A percentile compares a stretch with the other conserved stretches of the same genome.
Conservation (phyloP, 2,888 invertebrate species). For the Galerucella calmariensis region DNA sequence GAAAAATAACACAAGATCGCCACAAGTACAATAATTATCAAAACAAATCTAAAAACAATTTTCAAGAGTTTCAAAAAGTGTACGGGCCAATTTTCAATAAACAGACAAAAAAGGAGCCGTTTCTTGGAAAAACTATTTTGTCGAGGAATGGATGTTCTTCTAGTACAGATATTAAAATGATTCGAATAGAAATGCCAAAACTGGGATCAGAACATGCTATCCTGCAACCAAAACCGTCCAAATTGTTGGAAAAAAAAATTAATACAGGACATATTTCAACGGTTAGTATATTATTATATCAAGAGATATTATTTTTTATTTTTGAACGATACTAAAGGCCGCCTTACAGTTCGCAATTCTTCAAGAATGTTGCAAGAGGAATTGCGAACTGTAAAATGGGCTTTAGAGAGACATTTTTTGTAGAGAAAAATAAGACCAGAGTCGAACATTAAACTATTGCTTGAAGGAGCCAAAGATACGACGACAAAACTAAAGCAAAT, state of each 20-base stretch:
- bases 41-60: not conserved
- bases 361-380: too few species aligned
- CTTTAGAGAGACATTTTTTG: not conserved
- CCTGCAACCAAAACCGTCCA: not conserved
- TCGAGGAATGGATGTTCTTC: not conserved
- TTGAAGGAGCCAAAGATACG: not conserved
- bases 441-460: not conserved
- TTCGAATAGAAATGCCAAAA: conserved; percentile 8
- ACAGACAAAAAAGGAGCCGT: not conserved
- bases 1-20: not conserved
- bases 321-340: too few species aligned
- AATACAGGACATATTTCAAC: not conserved
- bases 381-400: too few species aligned
- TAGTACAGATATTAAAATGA: conserved; percentile 9
- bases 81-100: conserved; percentile 4
- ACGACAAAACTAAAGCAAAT: conserved; percentile 4
- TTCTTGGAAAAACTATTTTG: not conserved
- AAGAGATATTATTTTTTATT: too few species aligned
- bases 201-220: conserved; percentile 15
- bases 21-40: not conserved
- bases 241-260: not conserved
- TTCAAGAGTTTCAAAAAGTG: conserved; percentile 11
- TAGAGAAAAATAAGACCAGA: not conserved
- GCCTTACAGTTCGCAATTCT: too few species aligned
- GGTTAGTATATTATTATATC: conserved; percentile 11